Evolutionary conservation across 2,888 invertebrate genomes (phyloP), one percentile per base, ranked within the genome.

Genomic region (Caenorhabditis macrosperma): DNA sequence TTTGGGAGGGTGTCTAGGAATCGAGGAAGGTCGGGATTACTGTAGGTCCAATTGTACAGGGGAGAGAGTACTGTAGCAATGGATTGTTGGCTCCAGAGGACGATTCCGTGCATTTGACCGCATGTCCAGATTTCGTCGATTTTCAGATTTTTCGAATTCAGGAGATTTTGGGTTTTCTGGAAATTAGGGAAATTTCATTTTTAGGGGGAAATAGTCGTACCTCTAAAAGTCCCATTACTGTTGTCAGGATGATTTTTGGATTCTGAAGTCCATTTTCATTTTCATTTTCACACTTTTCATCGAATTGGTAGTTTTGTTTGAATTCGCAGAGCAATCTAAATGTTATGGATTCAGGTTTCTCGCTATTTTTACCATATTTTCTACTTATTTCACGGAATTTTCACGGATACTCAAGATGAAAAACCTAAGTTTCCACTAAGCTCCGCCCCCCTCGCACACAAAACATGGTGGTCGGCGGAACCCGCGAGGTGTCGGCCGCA

Each of bases 41-140:
- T 64, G 57, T 54, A 82, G 50, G 79, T 81, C 82, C 80, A 82
- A 28, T 80, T 81, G 64, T 67, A 82, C 12, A 82, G 55, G n/a
- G 52, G 28, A 5, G 82, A 82, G 26, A 30, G 52, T 24, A 59
- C 1, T 66, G 60, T 64, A 46, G 24, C 22, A 4, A 59, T 30
- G 3, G 28, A 35, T 20, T 55, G 33, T 35, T 55, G 48, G 7
- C 71, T 66, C 83, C 83, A 83, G 2, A 79, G 41, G 7, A 83
- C 83, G 22, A 83, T 63, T 63, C 83, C 83, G 50, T 83, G 83
- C 83, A 83, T 83, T 59, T 83, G 83, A 26, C 83, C 83, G 30
- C 81, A 81, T 24, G 72, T 76, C 63, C 72, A 78, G 15, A 74
- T 30, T n/a, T 80, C 57, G 24, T 60, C 54, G 35, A 80, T 80